Base-by-base conservation (phyloP, 2,888 invertebrate genomes). In the Xylophagus ater region DNA sequence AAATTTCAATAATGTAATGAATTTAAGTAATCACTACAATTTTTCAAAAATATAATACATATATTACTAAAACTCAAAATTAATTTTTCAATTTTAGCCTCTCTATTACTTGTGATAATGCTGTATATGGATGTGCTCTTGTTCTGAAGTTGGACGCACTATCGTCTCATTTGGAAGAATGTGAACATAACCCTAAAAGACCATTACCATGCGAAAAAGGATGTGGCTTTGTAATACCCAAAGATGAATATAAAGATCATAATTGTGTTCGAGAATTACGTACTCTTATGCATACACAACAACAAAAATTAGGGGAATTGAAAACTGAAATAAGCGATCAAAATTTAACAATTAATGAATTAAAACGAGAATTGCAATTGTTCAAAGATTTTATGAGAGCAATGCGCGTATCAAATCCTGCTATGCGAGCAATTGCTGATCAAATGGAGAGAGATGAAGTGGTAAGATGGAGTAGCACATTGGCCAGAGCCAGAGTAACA, bases 391-490 rank as follows among this genome's bases (percentile, higher is more conserved):
- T 89, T 58, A 88, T 93, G 85, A 72, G 89, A 49, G 89, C 92
- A 1, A 85, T 93, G 81, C 74, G 90, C 49, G 81, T 86, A 13
- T 85, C 88, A 0, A 92, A 90, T 67, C 92, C 93, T 1, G 79
- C 88, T 14, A 86, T 92, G 81, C 72, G 90, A 36, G 88, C 88
- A 17, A 79, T 92, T 37, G 88, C 90, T 3, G 89, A 92, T 58
- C 88, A 90, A 56, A 89, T 93, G 83, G 93, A 93, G 61, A 76
- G 88, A 38, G 90, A 92, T 56, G 93, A 93, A 64, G 87, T 93
- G 41, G 73, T 85, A 25, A 74, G 87, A 54, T 92, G 92, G 92
- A 85, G 88, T 31, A 78, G 75, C 51, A 80, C 86, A 0, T 66
- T 92, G 32, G 72, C 86, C 1, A 68, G 87, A 31, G 90, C 90